These are phyloP conservation scores for Callaeas wilsoni DNA, from an alignment of 2,113 vertebrate species.

Conservation along the genomic window DNA sequence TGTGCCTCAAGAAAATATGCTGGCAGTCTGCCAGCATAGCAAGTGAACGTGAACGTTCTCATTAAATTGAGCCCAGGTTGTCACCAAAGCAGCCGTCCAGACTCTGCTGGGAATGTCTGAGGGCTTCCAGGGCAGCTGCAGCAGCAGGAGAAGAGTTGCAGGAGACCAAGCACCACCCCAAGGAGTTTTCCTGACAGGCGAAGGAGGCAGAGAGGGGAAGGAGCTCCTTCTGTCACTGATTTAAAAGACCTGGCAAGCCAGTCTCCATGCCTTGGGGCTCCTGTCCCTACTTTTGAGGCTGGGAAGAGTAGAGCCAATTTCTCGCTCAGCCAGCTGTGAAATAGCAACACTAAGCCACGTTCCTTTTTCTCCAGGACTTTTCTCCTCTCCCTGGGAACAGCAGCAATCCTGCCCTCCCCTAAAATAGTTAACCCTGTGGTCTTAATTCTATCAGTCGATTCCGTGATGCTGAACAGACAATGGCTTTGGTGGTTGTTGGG, in stretches of 20 bases:
- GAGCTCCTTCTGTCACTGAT: background rate
- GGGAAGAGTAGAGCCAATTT: background rate
- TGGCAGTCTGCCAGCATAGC: background rate
- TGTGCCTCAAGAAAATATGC: slow-evolving; percentile 48
- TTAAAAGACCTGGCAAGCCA: background rate
- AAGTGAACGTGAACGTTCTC: slow-evolving; percentile 46
- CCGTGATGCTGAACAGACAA: background rate
- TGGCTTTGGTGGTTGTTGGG: background rate
- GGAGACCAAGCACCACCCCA: background rate
- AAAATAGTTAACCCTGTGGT: background rate
- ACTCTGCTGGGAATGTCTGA: slow-evolving; percentile 42
- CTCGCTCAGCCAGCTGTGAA: background rate
- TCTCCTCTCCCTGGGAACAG: background rate
- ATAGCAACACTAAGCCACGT: background rate
- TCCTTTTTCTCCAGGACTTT: background rate
- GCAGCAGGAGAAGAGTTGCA: background rate
- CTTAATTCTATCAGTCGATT: background rate
- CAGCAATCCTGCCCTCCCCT: background rate
- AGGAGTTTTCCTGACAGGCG: background rate
- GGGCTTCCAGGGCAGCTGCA: slow-evolving; percentile 18
- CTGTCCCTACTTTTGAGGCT: background rate
- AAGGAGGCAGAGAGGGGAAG: background rate
- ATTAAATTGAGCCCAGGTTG: slow-evolving; percentile 49
- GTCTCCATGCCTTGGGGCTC: background rate
- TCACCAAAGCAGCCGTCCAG: slow-evolving; percentile 38